A percentile compares a stretch with the other conserved stretches of the same genome.
These are phyloP conservation scores for Panagrolaimus sp. DNA, from an alignment of 1,140 invertebrate species.

Conservation along the genomic window DNA sequence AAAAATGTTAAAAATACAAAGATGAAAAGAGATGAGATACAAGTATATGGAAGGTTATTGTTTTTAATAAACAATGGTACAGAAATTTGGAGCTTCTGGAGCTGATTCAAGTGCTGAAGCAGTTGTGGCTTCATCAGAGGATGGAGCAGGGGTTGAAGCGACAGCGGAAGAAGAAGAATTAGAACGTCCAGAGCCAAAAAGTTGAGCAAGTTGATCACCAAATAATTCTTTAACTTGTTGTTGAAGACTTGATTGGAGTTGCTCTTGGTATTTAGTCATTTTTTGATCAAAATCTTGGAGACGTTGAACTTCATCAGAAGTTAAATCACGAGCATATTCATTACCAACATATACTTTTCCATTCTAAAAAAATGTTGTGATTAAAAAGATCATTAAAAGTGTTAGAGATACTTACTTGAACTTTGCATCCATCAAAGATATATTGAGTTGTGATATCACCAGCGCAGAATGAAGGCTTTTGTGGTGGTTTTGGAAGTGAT, in stretches of 20 bases:
- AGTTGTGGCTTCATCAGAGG: conserved; percentile 9
- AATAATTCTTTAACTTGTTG: conserved; percentile 29
- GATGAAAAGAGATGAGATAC: too few species aligned
- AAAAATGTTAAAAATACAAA: too few species aligned
- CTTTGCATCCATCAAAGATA: conserved; percentile 41
- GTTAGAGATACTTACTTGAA: conserved; percentile 12
- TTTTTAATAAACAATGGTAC: conserved; percentile 29
- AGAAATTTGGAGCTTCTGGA: conserved; percentile 31
- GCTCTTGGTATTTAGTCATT: conserved; percentile 33
- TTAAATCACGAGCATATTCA: conserved; percentile 33
- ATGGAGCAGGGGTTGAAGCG: conserved; percentile 13
- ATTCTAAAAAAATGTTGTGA: conserved; percentile 15
- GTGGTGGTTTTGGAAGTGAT: conserved; percentile 27
- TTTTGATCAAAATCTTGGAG: conserved; percentile 31
- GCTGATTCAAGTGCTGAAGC: conserved; percentile 9
- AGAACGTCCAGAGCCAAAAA: too few species aligned
- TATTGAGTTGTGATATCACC: conserved; percentile 37
- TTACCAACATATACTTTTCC: conserved; percentile 39
- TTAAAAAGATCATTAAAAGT: not conserved
- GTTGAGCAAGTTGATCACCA: conserved; percentile 13
- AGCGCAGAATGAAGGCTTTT: conserved; percentile 34
- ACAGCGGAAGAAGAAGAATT: conserved; percentile 15
- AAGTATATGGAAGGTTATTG: too few species aligned
- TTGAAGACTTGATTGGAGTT: conserved; percentile 27
- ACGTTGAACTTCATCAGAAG: conserved; percentile 24